Conservation (phyloP, 2,797 vertebrate species). For the Lemur catta region DNA sequence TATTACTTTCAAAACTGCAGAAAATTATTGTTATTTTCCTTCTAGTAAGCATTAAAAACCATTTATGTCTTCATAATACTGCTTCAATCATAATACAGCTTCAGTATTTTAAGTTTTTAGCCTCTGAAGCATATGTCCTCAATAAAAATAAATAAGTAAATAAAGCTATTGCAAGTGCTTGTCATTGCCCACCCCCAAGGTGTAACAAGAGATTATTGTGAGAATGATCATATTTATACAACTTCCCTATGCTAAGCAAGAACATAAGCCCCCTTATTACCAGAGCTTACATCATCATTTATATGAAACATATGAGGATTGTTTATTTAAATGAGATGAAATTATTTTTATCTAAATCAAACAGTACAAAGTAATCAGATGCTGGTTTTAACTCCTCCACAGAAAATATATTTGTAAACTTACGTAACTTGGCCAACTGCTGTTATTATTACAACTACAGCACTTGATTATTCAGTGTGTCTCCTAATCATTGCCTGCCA, state of each 20-base stretch:
- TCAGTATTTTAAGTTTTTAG: background rate
- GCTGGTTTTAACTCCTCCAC: conserved; percentile 8
- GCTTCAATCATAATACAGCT: background rate
- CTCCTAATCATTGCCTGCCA: background rate
- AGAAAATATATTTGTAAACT: conserved; percentile 37
- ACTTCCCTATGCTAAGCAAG: background rate
- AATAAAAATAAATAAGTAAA: conserved; percentile 25
- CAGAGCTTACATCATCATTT: background rate
- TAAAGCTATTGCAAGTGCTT: background rate
- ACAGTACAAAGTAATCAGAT: conserved; percentile 35
- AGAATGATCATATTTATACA: background rate
- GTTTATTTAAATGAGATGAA: conserved; percentile 59
- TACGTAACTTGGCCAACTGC: background rate
- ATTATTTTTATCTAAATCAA: conserved; percentile 31
- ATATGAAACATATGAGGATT: conserved; percentile 5
- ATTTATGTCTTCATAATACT: background rate
- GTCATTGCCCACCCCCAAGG: background rate
- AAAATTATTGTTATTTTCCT: background rate
- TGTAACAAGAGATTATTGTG: conserved; percentile 19
- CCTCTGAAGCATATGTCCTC: background rate
- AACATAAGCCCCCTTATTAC: background rate
- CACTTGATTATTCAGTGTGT: background rate
- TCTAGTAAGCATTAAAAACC: background rate
- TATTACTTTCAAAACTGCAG: background rate
- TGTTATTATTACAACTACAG: background rate